Conservation (phyloP, 2,797 vertebrate genomes). For the Propithecus perrieri region DNA sequence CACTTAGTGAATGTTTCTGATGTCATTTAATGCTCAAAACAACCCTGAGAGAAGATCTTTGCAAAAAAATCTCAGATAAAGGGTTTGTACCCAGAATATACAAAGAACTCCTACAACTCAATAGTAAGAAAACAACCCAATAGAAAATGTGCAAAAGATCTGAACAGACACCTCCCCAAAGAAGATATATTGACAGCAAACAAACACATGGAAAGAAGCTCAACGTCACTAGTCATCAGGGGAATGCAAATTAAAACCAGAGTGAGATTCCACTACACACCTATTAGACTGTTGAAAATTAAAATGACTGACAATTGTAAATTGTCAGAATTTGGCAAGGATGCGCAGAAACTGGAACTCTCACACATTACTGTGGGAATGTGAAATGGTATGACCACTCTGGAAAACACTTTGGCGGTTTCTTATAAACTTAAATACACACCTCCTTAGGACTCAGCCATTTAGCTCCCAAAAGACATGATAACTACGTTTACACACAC, state of each 20-base stretch:
- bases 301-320: neutral
- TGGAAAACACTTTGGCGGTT: neutral
- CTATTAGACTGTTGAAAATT: neutral
- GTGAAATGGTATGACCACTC: neutral
- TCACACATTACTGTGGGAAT: neutral
- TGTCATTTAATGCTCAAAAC: neutral
- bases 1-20: neutral
- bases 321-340: neutral
- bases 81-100: neutral
- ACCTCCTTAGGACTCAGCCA: neutral
- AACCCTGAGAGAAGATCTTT: neutral
- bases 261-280: neutral
- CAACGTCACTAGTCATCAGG: neutral
- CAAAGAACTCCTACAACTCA: neutral
- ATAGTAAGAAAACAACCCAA: constrained; percentile 5
- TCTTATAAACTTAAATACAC: neutral
- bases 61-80: neutral
- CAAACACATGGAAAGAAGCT: neutral
- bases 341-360: neutral
- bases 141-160: neutral
- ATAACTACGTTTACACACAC: neutral
- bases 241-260: neutral
- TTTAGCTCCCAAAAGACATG: neutral
- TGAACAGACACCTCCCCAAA: neutral
- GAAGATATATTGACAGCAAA: neutral